Conservation (phyloP, 37 sponge, comb jelly and placozoan species). For the Mnemiopsis leidyi region DNA sequence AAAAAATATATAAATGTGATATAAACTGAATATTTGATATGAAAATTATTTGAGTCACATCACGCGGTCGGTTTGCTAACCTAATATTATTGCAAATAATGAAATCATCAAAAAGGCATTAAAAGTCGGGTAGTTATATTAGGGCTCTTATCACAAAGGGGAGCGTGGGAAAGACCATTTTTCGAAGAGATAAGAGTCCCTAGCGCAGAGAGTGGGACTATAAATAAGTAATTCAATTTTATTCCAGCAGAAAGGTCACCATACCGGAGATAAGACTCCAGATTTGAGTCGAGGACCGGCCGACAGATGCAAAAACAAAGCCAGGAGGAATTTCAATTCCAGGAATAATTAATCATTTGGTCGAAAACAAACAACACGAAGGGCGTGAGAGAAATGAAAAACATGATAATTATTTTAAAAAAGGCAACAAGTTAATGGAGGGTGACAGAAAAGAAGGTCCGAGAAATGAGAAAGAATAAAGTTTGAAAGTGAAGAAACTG, state of each 20-base stretch:
- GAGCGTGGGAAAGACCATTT: neutral
- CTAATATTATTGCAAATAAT: neutral
- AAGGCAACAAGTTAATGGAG: neutral
- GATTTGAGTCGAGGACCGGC: neutral
- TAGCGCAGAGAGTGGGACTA: neutral
- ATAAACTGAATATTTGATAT: no score
- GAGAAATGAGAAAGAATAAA: no score
- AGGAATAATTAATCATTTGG: neutral
- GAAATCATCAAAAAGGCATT: neutral
- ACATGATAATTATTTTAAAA: neutral
- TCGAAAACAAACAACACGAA: neutral
- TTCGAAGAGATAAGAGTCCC: neutral
- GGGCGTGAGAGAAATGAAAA: neutral
- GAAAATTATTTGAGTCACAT: neutral
- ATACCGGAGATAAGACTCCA: neutral
- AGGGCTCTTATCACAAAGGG: neutral
- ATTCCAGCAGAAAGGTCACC: neutral
- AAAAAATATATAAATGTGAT: no score
- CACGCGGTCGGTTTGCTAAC: neutral
- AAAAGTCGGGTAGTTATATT: neutral
- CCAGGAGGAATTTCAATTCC: neutral
- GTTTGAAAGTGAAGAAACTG: no score
- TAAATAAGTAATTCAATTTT: neutral
- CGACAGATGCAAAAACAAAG: neutral
- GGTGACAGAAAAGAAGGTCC: no score